Evolutionary conservation across 2,888 invertebrate species (phyloP), one percentile per base, ranked within the genome.

Genomic region (Acanthococcus lagerstroemiae): DNA sequence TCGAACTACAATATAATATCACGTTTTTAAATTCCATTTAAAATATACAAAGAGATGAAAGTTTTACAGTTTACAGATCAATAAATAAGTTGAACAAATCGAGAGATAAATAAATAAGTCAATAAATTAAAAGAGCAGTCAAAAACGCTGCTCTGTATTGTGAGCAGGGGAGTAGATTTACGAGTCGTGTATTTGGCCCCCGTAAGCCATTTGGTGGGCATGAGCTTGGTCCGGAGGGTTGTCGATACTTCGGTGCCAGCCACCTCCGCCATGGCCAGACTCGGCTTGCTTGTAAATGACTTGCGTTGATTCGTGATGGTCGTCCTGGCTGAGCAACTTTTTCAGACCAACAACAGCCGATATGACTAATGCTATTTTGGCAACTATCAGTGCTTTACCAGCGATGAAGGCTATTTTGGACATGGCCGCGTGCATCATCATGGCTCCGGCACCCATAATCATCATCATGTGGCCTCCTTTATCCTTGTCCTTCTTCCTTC

Each of bases 371-470:
- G 90, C 90, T 73, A 91, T 83, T 78, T 90, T 90, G 75, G 90
- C 90, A 73, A 90, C 85, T 70, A 91, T 77, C 72, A 90, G 78
- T 58, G 90, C 90, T 76, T 90, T 90, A 67, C 90, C 90, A 68
- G 90, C 90, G 72, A 90, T 88, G 72, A 90, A 77, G 26, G 90
- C 90, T 71, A 90, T 88, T 58, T 85, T 88, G 55, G 88, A 89
- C 50, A 90, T 81, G 2, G 87, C 83, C 6, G 66, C 50, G 27
- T 66, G 55, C 65, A 69, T 67, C 72, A 70, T 71, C 71, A 74
- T 72, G 15, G 82, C 84, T 69, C 83, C 75, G 68, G 82, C 83
- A 66, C 80, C 82, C 77, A 83, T 78, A 77, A 84, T 77, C 73
- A 83, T 74, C 74, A 81, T 79, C 66, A 80, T 79, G 55, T 76